Evolutionary conservation across 1,140 invertebrate genomes (phyloP), one percentile per base, ranked within the genome.

Genomic region (Drosophila ohnishii): DNA sequence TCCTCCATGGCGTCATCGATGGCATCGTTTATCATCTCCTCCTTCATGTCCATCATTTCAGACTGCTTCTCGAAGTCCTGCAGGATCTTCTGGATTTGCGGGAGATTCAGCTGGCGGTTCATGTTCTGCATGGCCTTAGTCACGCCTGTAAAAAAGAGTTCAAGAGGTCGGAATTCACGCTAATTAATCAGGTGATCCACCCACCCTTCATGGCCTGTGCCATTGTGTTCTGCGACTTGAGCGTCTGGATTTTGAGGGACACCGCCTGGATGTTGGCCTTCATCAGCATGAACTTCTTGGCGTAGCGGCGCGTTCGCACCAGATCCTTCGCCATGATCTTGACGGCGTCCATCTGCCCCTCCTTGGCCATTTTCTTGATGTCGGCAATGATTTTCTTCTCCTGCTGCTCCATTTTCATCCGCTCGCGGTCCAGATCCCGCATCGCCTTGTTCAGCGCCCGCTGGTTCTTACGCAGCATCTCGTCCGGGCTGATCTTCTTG

Each of bases 41-140:
- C 99, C 91, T 99, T 99, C 98, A 99, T 99, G 91, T 99, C 99
- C 99, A 99, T 99, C 65, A 99, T 99, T 93, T 99, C 98, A 0
- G 98, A 98, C 91, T 99, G 99, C 88, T 99, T 99, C 92, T 99
- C 99, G 94, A 99, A 99, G 91, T 99, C 99, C 94, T 98, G 96
- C 6, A 99, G 95, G 83, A 99, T 99, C 91, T 97, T 98, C 92
- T 99, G 98, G 90, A 99, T 99, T 94, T 99, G 98, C 25, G 99
- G 99, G 89, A 99, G 93, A 93, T 99, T 99, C 81, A 99, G 92
- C 93, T 99, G 96, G 45, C 96, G 95, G 92, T 99, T 99, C 99
- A 99, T 99, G 90, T 95, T 98, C 81, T 96, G 95, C 98, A 99
- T 99, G 42, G 99, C 99, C 93, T 95, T 96, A 2, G 99, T 99